Percentiles rank a stretch among this genome's conserved stretches.
Conservation (phyloP, 2,797 vertebrate genomes). For the Pangasius djambal region DNA sequence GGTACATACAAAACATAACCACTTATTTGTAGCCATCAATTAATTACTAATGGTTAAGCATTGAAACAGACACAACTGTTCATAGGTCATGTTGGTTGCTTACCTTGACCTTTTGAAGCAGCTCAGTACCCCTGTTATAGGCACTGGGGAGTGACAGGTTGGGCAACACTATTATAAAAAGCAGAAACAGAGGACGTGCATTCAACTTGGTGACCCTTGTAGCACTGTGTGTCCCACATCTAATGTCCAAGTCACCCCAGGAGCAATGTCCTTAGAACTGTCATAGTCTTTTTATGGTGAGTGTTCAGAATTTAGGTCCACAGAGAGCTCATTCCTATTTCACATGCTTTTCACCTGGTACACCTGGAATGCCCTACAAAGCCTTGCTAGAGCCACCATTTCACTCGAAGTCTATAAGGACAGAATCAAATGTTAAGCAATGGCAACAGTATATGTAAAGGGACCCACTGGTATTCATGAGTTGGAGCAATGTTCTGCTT, state of each 20-base stretch:
- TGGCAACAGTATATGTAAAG: conserved; percentile 28
- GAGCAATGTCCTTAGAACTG: conserved; percentile 8
- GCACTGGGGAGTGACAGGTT: conserved; percentile 45
- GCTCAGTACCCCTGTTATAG: background rate
- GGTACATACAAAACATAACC: background rate
- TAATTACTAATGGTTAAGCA: background rate
- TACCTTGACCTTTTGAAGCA: background rate
- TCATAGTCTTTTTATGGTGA: conserved; percentile 10
- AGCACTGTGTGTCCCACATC: conserved; percentile 17
- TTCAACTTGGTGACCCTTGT: conserved; percentile 21
- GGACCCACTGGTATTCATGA: conserved; percentile 3
- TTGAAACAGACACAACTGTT: background rate
- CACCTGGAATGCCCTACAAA: background rate
- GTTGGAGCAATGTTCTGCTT: conserved; percentile 26
- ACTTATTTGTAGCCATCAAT: background rate
- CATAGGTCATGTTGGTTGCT: background rate
- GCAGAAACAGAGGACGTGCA: conserved; percentile 4
- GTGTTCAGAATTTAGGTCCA: background rate
- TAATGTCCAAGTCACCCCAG: conserved; percentile 35
- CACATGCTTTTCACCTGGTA: background rate
- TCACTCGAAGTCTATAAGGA: conserved; percentile 23
- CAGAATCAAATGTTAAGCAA: background rate
- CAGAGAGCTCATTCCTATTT: background rate
- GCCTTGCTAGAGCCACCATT: background rate
- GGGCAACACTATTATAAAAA: conserved; percentile 2